These are phyloP conservation scores for Scrobipalpa atriplicella DNA, from an alignment of 2,888 invertebrate genomes.

Conservation along the genomic window DNA sequence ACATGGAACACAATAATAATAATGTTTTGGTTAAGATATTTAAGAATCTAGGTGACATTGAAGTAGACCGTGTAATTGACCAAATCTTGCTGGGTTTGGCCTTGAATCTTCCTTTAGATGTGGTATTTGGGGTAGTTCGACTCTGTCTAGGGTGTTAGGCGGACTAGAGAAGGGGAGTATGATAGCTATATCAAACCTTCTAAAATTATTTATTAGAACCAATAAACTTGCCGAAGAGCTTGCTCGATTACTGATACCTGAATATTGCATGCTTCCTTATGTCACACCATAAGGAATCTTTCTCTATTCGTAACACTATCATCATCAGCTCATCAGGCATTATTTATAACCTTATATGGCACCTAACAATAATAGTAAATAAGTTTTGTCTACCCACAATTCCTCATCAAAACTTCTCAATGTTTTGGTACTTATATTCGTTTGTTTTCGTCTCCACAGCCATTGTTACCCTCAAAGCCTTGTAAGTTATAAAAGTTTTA, in stretches of 20 bases:
- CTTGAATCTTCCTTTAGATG: background rate
- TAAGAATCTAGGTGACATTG: slow-evolving; percentile 10
- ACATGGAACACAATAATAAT: background rate
- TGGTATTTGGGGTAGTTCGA: too few relatives aligned
- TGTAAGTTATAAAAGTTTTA: slow-evolving; percentile 17
- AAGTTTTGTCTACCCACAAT: slow-evolving; percentile 5
- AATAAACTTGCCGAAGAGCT: too few relatives aligned
- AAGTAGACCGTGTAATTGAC: background rate
- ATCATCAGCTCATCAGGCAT: background rate
- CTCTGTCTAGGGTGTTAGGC: too few relatives aligned
- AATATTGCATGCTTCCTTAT: too few relatives aligned
- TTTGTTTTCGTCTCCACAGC: slow-evolving; percentile 12
- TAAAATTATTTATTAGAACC: too few relatives aligned
- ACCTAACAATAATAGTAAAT: background rate
- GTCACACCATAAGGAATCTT: too few relatives aligned
- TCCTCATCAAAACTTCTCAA: slow-evolving; percentile 1
- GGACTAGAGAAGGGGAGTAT: too few relatives aligned
- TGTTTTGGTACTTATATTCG: background rate
- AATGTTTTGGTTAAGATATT: background rate
- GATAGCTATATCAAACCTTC: too few relatives aligned
- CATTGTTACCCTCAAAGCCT: slow-evolving; percentile 12
- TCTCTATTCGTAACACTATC: too few relatives aligned
- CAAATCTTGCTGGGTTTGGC: background rate
- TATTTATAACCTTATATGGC: background rate
- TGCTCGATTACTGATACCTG: too few relatives aligned